Percentiles rank a stretch among this genome's conserved stretches.
Conservation (phyloP, 2,888 invertebrate species). For the Crepidodera aurea region DNA sequence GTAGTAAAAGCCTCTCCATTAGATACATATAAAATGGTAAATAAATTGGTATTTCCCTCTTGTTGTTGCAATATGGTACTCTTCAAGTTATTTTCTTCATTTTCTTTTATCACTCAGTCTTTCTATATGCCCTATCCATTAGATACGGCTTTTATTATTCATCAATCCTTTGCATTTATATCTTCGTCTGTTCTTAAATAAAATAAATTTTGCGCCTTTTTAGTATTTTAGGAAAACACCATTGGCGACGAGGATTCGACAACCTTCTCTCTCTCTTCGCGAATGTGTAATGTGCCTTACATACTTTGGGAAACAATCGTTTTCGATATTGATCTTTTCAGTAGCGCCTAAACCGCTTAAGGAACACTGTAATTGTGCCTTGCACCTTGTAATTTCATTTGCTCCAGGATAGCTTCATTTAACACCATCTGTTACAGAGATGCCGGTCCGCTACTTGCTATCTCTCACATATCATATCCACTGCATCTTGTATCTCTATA, state of each 20-base stretch:
- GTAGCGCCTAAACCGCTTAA: conserved; percentile 54
- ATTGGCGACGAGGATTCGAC: background rate
- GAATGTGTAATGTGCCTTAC: conserved; percentile 25
- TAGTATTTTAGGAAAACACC: no score
- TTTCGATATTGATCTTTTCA: conserved; percentile 51
- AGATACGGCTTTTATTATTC: no score
- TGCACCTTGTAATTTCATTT: conserved; percentile 57
- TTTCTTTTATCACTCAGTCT: no score
- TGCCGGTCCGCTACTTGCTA: conserved; percentile 20
- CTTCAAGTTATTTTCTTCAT: no score
- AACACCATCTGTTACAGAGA: conserved; percentile 51
- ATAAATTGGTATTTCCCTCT: no score
- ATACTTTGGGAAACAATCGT: conserved; percentile 53
- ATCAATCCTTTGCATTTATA: no score
- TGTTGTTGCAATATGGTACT: no score
- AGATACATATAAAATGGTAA: no score
- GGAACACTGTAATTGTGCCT: conserved; percentile 53
- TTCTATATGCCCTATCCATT: no score
- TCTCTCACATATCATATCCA: conserved; percentile 29
- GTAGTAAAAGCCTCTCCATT: no score
- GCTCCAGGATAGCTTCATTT: conserved; percentile 55
- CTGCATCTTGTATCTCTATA: conserved; percentile 26
- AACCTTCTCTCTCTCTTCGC: background rate
- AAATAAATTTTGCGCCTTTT: no score
- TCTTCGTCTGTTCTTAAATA: no score